Conservation (phyloP, 2,888 invertebrate genomes). For the Pyralis farinalis region DNA sequence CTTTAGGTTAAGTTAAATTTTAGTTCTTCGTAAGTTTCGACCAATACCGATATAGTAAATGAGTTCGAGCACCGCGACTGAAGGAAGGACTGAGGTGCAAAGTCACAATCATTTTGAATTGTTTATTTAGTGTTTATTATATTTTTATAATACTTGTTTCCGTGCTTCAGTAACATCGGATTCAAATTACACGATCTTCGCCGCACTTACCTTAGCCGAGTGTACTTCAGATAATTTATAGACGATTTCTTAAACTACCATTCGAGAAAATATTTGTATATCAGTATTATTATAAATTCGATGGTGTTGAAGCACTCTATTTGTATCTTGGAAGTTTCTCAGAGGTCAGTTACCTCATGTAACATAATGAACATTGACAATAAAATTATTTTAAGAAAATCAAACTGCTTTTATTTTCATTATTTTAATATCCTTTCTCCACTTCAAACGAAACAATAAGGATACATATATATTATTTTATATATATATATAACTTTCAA, state of each 20-base stretch:
- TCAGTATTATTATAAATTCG: slow-evolving; percentile 55
- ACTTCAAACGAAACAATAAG: no score
- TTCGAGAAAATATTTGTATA: slow-evolving; percentile 3
- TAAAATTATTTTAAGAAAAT: slow-evolving; percentile 57
- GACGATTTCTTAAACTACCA: no score
- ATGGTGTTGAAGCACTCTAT: slow-evolving; percentile 60
- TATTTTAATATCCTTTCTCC: slow-evolving; percentile 14
- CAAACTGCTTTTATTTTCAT: slow-evolving; percentile 22
- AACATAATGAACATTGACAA: slow-evolving; percentile 61
- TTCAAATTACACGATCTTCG: slow-evolving; percentile 13
- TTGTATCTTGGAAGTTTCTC: slow-evolving; percentile 45
- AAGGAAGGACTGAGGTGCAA: slow-evolving; percentile 37
- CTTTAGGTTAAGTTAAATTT: slow-evolving; percentile 39
- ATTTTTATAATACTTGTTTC: slow-evolving; percentile 52
- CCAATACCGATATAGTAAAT: slow-evolving; percentile 23
- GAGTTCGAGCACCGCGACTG: slow-evolving; percentile 59
- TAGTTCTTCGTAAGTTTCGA: slow-evolving; percentile 24
- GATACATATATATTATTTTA: no score
- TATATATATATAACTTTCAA: no score
- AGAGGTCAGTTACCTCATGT: slow-evolving; percentile 47
- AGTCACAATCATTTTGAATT: slow-evolving; percentile 45
- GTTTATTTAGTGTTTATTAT: slow-evolving; percentile 67
- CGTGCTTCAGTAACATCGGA: slow-evolving; percentile 56
- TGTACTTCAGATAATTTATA: neutral
- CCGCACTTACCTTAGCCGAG: neutral